These are phyloP conservation scores for Rhynchopsitta pachyrhyncha DNA, from an alignment of 2,113 vertebrate genomes.

Conservation along the genomic window DNA sequence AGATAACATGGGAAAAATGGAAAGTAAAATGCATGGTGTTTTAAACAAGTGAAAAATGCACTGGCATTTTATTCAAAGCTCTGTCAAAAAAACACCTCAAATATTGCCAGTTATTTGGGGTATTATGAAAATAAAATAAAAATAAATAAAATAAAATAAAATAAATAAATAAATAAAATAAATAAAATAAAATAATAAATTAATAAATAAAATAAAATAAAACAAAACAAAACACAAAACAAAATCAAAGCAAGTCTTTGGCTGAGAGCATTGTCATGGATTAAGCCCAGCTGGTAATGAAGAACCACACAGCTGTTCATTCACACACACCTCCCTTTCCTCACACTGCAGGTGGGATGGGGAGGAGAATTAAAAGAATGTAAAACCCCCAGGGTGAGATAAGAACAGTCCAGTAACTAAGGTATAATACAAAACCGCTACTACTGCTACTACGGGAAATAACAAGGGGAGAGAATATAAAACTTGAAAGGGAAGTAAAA, in stretches of 20 bases:
- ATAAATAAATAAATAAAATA: not conserved
- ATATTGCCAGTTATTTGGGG: not conserved
- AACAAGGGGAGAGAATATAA: not conserved
- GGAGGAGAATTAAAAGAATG: not conserved
- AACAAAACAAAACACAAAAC: too few species aligned
- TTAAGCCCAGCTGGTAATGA: not conserved
- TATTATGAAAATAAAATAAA: not conserved
- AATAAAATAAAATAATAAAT: not conserved
- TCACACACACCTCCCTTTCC: not conserved
- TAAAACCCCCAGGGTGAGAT: not conserved
- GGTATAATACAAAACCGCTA: not conserved
- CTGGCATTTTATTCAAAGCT: constrained; percentile 7
- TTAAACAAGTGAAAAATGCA: constrained; percentile 35
- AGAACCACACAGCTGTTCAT: not conserved
- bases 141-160: not conserved
- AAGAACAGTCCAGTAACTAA: not conserved
- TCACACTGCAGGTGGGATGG: not conserved
- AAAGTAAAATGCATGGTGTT: constrained; percentile 16
- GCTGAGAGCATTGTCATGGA: not conserved
- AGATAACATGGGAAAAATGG: not conserved
- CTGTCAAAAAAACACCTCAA: not conserved
- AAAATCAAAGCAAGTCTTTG: not conserved
- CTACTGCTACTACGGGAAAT: not conserved
- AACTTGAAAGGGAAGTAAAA: not conserved
- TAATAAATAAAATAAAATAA: too few species aligned